phyloP scores from a whole-genome alignment of 1,140 invertebrate genomes.

The Orchesella cincta region DNA sequence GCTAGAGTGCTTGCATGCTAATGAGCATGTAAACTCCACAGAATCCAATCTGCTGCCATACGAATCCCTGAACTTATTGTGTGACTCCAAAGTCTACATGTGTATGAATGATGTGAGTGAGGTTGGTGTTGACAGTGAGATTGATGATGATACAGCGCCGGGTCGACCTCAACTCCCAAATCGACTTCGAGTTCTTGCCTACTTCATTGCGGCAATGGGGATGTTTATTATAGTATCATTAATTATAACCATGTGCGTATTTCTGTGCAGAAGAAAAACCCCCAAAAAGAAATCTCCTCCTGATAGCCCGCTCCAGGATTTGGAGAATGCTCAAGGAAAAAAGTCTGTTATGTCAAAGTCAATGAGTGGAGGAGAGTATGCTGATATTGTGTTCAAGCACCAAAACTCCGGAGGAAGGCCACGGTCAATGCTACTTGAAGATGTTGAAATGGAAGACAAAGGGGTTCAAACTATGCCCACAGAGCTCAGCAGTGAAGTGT shows the following conservation, averaged over 20 bases:
- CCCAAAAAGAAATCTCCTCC: neutral
- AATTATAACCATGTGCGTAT: conserved; percentile 44
- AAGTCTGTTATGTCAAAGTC: neutral
- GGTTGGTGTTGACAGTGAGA: neutral
- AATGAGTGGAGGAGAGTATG: conserved; percentile 9
- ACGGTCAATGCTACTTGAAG: conserved; percentile 41
- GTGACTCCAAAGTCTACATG: conserved; percentile 35
- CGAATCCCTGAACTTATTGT: conserved; percentile 13
- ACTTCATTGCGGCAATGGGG: conserved; percentile 45
- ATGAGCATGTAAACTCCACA: conserved; percentile 3
- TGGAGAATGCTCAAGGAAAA: conserved; percentile 25
- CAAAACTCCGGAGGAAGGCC: conserved; percentile 21
- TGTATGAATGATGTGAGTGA: conserved; percentile 41
- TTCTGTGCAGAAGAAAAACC: conserved; percentile 29
- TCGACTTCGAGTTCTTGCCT: conserved; percentile 42
- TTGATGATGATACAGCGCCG: conserved; percentile 28
- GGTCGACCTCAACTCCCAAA: conserved; percentile 36
- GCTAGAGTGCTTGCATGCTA: conserved; percentile 32
- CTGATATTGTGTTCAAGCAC: neutral
- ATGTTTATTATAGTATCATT: conserved; percentile 44
- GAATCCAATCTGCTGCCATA: conserved; percentile 13
- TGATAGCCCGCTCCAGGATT: neutral
- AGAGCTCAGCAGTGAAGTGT: conserved; percentile 71
- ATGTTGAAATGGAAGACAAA: conserved; percentile 62
- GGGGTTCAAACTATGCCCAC: conserved; percentile 72